These are phyloP conservation scores for Oryzias woworae DNA, from an alignment of 2,113 vertebrate species.

Conservation along the genomic window DNA sequence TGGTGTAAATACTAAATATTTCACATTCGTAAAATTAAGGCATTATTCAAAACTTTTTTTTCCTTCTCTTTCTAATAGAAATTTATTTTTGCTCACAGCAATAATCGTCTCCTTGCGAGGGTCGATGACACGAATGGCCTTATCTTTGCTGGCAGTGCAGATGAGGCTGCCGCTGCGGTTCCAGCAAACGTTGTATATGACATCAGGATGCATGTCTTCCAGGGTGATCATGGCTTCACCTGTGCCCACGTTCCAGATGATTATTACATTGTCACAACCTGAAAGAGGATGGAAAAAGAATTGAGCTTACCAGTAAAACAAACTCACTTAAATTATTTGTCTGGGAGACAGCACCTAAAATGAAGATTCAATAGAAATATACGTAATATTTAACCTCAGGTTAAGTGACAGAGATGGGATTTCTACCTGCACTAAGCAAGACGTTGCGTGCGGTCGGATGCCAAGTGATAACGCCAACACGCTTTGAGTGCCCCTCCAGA, in stretches of 20 bases:
- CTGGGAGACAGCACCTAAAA: not conserved
- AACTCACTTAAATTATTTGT: not conserved
- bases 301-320: not conserved
- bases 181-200: conserved; percentile 94
- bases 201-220: conserved; percentile 93
- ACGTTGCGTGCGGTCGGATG: conserved; percentile 93
- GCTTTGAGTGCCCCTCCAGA: conserved; percentile 93
- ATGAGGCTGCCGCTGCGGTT: conserved; percentile 93
- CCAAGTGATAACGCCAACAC: conserved; percentile 95
- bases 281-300: not conserved
- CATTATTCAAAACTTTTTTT: too few relatives aligned
- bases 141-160: conserved; percentile 96
- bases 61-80: not conserved
- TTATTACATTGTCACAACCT: conserved; percentile 91
- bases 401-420: not conserved
- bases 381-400: not conserved
- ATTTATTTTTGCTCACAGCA: conserved; percentile 76
- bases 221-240: conserved; percentile 88
- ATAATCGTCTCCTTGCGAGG: conserved; percentile 87
- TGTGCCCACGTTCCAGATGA: conserved; percentile 96
- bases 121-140: conserved; percentile 90
- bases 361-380: not conserved
- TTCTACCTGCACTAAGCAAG: conserved; percentile 91
- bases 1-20: too few relatives aligned
- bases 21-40: too few relatives aligned